Evolutionary conservation across 2,113 vertebrate genomes (phyloP).

Genomic region (Osmerus mordax): DNA sequence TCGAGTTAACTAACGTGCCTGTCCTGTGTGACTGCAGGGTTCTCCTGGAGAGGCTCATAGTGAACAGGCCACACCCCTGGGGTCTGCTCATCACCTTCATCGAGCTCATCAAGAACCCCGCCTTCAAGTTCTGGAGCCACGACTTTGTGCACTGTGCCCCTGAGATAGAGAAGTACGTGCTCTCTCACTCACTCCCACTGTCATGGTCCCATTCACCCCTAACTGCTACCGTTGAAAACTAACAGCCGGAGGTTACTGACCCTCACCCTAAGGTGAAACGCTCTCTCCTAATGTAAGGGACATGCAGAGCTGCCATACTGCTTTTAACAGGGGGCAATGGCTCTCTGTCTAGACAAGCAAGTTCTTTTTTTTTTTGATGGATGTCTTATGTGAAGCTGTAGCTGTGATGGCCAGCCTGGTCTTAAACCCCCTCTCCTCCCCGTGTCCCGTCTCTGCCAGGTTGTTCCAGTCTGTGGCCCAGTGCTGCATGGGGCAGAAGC

Average conservation of each 20-base stretch:
- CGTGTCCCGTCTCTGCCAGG: constrained; percentile 60
- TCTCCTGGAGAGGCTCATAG: constrained; percentile 95
- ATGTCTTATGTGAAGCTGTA: neutral
- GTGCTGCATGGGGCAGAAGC: constrained; percentile 99
- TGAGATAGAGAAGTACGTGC: constrained; percentile 95
- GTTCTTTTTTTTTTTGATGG: no score
- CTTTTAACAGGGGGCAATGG: no score
- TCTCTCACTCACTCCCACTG: neutral
- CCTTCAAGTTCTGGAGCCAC: constrained; percentile 99
- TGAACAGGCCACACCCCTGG: constrained; percentile 99
- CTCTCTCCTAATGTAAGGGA: no score
- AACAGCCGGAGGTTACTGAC: neutral
- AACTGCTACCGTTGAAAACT: neutral
- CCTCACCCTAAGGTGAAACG: no score
- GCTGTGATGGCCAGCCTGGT: neutral
- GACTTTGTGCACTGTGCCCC: constrained; percentile 99
- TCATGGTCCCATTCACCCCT: neutral
- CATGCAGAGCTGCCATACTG: no score
- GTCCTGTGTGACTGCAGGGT: constrained; percentile 72
- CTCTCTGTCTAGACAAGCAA: no score
- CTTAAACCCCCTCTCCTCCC: neutral
- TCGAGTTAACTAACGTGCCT: neutral
- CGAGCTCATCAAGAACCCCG: constrained; percentile 98
- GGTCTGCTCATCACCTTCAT: constrained; percentile 99
- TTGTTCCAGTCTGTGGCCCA: constrained; percentile 98